Percentiles rank a stretch among this genome's conserved stretches.
Conservation (phyloP, 2,113 vertebrate genomes). For the Bufo gargarizans region DNA sequence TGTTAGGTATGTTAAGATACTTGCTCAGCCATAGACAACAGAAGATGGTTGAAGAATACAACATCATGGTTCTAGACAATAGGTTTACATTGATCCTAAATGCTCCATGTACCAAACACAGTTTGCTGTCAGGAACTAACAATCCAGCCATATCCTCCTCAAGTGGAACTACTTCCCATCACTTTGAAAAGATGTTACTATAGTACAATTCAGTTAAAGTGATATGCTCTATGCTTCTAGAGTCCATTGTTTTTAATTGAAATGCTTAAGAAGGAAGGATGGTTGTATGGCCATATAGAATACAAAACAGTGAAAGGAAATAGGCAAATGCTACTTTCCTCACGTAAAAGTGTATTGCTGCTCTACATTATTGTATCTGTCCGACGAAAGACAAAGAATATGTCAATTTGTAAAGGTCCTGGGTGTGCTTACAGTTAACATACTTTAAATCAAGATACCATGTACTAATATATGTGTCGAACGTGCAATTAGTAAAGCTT, state of each 20-base stretch:
- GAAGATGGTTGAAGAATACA: constrained; percentile 69
- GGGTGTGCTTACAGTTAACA: neutral
- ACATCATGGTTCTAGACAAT: constrained; percentile 68
- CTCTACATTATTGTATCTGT: neutral
- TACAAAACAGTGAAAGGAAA: constrained; percentile 42
- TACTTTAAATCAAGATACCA: neutral
- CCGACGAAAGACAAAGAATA: neutral
- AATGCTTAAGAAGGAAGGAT: constrained; percentile 71
- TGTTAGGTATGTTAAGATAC: constrained; percentile 80
- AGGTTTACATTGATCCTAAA: constrained; percentile 76
- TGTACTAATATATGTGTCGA: neutral
- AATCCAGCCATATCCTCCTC: constrained; percentile 91
- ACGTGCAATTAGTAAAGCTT: neutral
- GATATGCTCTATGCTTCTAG: constrained; percentile 80
- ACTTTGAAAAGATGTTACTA: constrained; percentile 78
- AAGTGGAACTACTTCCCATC: constrained; percentile 82
- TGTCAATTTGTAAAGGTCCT: neutral
- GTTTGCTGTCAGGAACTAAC: constrained; percentile 86
- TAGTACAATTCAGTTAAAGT: constrained; percentile 77
- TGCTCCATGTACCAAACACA: constrained; percentile 83
- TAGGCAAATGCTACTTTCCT: neutral
- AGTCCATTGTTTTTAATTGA: constrained; percentile 77
- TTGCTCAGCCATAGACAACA: constrained; percentile 76
- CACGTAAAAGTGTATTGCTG: neutral
- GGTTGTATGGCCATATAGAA: constrained; percentile 58